phyloP scores from a whole-genome alignment of 2,888 invertebrate species.

The Synergus itoensis region DNA sequence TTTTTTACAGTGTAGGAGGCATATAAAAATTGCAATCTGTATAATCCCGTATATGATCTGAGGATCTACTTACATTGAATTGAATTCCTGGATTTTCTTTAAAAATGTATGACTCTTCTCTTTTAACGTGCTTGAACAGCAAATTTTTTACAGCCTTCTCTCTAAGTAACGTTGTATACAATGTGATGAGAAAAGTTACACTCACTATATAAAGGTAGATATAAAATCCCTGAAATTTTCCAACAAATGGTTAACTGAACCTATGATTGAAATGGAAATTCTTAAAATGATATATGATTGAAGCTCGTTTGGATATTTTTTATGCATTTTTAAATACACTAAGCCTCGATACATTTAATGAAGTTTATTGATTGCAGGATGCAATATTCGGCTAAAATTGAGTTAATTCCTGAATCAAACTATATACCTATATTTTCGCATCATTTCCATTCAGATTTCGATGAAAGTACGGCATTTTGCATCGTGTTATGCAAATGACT shows the following conservation, averaged over 20 bases:
- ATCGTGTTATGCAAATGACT: not conserved
- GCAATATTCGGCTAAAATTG: not conserved
- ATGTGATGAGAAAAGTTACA: conserved; percentile 86
- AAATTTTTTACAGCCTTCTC: conserved; percentile 81
- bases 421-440: conserved; percentile 26
- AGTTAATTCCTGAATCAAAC: conserved; percentile 21
- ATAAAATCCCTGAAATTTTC: conserved; percentile 85
- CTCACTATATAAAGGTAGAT: conserved; percentile 89
- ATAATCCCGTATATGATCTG: too few species aligned
- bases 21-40: too few species aligned
- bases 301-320: not conserved
- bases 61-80: not conserved
- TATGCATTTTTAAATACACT: not conserved
- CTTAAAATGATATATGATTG: not conserved
- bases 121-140: conserved; percentile 65
- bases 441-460: conserved; percentile 23
- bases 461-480: conserved; percentile 23
- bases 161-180: conserved; percentile 84
- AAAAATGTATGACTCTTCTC: conserved; percentile 58
- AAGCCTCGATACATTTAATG: not conserved
- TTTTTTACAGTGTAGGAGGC: too few species aligned
- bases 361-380: not conserved
- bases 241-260: too few species aligned
- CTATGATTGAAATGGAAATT: too few species aligned
- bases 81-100: not conserved